Evolutionary conservation across 2,888 invertebrate genomes (phyloP), one percentile per base, ranked within the genome.

Genomic region (Horisme vitalbata): DNA sequence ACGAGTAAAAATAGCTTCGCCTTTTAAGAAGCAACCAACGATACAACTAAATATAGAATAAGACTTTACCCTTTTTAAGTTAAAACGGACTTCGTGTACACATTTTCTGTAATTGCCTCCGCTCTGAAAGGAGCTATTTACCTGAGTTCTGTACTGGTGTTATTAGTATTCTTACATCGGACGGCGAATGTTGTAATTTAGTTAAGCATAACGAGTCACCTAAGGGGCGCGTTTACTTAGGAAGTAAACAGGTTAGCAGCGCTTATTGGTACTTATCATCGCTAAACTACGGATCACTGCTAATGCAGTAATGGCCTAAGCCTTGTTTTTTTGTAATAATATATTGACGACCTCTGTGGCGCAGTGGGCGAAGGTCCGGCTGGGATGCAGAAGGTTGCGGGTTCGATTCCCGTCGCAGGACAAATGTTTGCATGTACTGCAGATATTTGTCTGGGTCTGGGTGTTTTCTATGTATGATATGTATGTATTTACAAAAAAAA

Each of bases 131-230:
- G 27, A 49, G 55, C 58, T 57, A 65, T 57, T 63, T 66, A 61
- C 65, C 49, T 49, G 57, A 55, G 34, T 50, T 50, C 52, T 55
- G 52, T 45, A 51, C 49, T 54, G 46, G 48, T 69, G 69, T 71
- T 75, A 69, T 71, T 68, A 65, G 64, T 63, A 64, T 63, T 70
- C 68, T 71, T 65, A 67, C 65, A 63, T 59, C 58, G 69, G 66
- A 68, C 65, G 63, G 75, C 71, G 76, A 77, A 79, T 77, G 77
- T 71, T 71, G 79, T 76, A 83, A 85, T 85, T 83, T 81, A 49
- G 44, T 49, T 36, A 34, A 49, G 49, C 64, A 65, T 68, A 68
- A 67, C 63, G 65, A 77, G 77, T 82, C 84, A 85, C 83, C 85
- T 86, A 83, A 75, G 74, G 68, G 69, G 75, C 74, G 28, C 37